Evolutionary conservation across 2,888 invertebrate genomes (phyloP).

Genomic region (Strigamia crassipes): DNA sequence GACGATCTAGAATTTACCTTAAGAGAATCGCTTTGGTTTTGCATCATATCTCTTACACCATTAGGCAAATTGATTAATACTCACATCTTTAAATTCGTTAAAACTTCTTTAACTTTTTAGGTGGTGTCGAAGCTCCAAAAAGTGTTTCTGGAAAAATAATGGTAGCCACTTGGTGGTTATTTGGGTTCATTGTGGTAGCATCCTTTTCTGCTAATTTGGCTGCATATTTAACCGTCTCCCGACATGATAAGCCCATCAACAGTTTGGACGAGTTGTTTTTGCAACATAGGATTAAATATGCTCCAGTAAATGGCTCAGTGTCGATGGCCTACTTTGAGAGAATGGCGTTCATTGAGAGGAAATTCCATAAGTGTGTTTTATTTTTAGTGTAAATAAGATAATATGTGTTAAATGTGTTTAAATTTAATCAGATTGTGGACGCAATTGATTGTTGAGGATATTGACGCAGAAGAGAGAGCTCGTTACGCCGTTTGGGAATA

Average conservation of each 20-base stretch:
- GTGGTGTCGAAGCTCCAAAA: conserved; percentile 94
- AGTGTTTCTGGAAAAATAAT: conserved; percentile 92
- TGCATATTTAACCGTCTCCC: conserved; percentile 84
- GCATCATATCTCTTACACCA: conserved; percentile 97
- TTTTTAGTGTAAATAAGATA: not conserved
- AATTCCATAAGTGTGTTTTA: conserved; percentile 87
- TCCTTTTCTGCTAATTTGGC: conserved; percentile 98
- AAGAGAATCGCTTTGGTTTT: conserved; percentile 98
- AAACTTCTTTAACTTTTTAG: conserved; percentile 57
- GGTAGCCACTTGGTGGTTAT: conserved; percentile 98
- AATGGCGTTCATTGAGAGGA: conserved; percentile 93
- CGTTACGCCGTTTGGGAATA: conserved; percentile 98
- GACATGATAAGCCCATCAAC: conserved; percentile 89
- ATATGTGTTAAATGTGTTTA: not conserved
- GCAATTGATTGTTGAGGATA: conserved; percentile 92
- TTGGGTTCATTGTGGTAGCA: conserved; percentile 98
- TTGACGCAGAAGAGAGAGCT: conserved; percentile 85
- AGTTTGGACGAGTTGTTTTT: conserved; percentile 92
- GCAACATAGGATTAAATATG: conserved; percentile 95
- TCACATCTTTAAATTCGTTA: not conserved
- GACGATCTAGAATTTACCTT: conserved; percentile 93
- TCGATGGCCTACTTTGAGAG: conserved; percentile 93
- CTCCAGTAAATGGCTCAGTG: conserved; percentile 83
- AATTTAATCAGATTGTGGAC: conserved; percentile 85
- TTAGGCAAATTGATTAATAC: conserved; percentile 61